Evolutionary conservation across 2,888 invertebrate genomes (phyloP).

Genomic region (Dynastes grantii): DNA sequence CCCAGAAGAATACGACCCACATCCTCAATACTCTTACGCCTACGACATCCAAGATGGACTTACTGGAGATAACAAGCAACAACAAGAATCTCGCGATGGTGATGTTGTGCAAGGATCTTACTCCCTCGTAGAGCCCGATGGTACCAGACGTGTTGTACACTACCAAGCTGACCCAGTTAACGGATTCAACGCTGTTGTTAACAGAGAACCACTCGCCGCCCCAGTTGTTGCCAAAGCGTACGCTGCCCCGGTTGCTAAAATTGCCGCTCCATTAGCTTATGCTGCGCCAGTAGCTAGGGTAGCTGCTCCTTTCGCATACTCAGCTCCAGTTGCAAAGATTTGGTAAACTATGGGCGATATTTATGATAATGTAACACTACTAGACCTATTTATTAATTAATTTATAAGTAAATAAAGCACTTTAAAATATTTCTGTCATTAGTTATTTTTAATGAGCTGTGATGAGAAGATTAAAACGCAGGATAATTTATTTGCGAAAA

Average conservation of each 20-base stretch:
- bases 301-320: slow-evolving; percentile 51
- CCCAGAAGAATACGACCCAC: slow-evolving; percentile 70
- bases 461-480: too few species aligned
- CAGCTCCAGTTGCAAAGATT: slow-evolving; percentile 49
- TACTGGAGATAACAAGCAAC: slow-evolving; percentile 74
- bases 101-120: slow-evolving; percentile 74
- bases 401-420: slow-evolving; percentile 12
- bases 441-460: too few species aligned
- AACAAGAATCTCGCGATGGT: slow-evolving; percentile 72
- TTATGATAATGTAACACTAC: background rate
- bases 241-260: slow-evolving; percentile 51
- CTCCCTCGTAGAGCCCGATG: slow-evolving; percentile 73
- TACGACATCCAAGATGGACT: slow-evolving; percentile 74
- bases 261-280: slow-evolving; percentile 60
- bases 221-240: slow-evolving; percentile 47
- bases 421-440: too few species aligned
- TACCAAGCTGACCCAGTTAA: slow-evolving; percentile 76
- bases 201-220: slow-evolving; percentile 73
- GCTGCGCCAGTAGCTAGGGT: slow-evolving; percentile 60
- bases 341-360: too few species aligned
- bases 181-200: slow-evolving; percentile 79
- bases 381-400: slow-evolving; percentile 2
- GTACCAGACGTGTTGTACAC: slow-evolving; percentile 72
- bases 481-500: too few species aligned
- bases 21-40: slow-evolving; percentile 74